Evolutionary conservation across 2,888 invertebrate species (phyloP).

Genomic region (Lampropteryx suffumata): DNA sequence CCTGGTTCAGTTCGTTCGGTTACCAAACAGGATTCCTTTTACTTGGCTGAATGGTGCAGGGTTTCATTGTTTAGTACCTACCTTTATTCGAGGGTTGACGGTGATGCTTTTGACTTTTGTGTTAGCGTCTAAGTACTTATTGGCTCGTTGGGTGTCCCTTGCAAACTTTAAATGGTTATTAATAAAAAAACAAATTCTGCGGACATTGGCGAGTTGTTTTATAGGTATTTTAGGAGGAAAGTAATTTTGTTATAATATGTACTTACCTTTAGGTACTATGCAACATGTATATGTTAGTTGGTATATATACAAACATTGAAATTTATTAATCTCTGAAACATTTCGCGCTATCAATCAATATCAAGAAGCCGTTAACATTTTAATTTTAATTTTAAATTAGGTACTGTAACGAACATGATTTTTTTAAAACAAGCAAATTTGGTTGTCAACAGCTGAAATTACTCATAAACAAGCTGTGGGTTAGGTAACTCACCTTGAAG

Average conservation of each 20-base stretch:
- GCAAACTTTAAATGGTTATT: slow-evolving; percentile 9
- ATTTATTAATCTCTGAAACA: neutral
- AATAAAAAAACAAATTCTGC: neutral
- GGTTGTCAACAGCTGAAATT: neutral
- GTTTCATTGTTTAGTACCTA: slow-evolving; percentile 55
- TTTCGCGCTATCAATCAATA: no score
- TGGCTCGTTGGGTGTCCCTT: slow-evolving; percentile 18
- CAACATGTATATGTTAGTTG: no score
- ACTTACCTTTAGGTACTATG: no score
- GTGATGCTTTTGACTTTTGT: slow-evolving; percentile 33
- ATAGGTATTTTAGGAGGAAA: no score
- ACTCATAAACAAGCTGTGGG: neutral
- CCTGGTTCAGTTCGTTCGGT: slow-evolving; percentile 28
- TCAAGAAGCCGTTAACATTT: neutral
- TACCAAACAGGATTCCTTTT: slow-evolving; percentile 66
- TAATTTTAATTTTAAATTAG: no score
- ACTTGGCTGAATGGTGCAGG: slow-evolving; percentile 56
- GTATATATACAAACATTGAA: neutral
- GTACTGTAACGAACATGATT: no score
- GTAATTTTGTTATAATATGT: no score
- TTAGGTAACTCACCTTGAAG: slow-evolving; percentile 66
- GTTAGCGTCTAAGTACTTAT: slow-evolving; percentile 4
- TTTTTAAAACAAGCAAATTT: no score
- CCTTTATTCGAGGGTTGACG: slow-evolving; percentile 36
- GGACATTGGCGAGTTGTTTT: no score